These are phyloP conservation scores for Telenomus remus DNA, from an alignment of 1,140 invertebrate species.

Conservation along the genomic window DNA sequence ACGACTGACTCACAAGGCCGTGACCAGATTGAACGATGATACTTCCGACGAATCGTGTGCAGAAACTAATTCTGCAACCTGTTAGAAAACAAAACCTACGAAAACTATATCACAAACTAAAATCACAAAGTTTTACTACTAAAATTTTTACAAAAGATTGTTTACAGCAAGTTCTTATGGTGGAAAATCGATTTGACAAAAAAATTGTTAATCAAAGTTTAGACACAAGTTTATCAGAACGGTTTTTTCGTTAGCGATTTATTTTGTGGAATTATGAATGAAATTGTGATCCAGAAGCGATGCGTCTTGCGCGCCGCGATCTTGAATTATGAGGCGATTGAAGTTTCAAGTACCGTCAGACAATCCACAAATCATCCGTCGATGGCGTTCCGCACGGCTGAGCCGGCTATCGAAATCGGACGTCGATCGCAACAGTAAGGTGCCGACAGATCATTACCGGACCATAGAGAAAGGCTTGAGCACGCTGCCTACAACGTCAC, in stretches of 20 bases:
- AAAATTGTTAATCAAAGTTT: no score
- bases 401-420: constrained; percentile 37
- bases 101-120: no score
- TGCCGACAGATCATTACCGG: constrained; percentile 52
- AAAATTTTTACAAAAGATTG: no score
- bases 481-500: constrained; percentile 18
- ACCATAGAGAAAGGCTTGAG: constrained; percentile 39
- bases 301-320: constrained; percentile 12
- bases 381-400: constrained; percentile 43
- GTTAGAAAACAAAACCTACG: constrained; percentile 1
- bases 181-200: no score
- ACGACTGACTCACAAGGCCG: constrained; percentile 52
- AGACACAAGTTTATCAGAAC: no score
- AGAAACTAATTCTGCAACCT: constrained; percentile 24
- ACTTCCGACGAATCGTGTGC: constrained; percentile 30
- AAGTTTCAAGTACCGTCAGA: constrained; percentile 28
- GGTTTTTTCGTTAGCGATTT: constrained; percentile 3
- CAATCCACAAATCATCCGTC: constrained; percentile 47
- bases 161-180: no score
- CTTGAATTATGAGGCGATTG: constrained; percentile 40
- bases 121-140: no score
- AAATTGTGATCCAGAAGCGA: constrained; percentile 16
- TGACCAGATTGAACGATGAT: constrained; percentile 62
- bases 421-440: constrained; percentile 43
- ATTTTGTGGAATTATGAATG: constrained; percentile 34